These are phyloP conservation scores for Scaptomyza flava DNA, from an alignment of 2,888 invertebrate genomes.

Conservation along the genomic window DNA sequence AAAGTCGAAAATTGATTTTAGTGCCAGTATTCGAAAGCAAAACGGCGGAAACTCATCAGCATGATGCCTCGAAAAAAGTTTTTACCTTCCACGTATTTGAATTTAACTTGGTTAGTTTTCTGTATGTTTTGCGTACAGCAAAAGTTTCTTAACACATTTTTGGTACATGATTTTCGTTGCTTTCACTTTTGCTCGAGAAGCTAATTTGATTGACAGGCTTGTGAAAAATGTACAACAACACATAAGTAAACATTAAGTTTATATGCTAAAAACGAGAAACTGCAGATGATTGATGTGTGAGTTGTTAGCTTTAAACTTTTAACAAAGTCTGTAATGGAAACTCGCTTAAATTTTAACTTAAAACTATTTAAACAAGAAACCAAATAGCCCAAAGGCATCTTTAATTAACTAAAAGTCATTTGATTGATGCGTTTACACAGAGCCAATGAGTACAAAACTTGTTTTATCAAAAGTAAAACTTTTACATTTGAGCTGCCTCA, in stretches of 20 bases:
- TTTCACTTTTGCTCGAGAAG: not conserved
- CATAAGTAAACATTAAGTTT: not conserved
- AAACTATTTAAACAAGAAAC: not conserved
- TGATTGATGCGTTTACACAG: slow-evolving; percentile 5
- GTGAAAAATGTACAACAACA: not conserved
- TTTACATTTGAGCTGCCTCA: not conserved
- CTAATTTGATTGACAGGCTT: not conserved
- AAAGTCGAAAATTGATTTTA: slow-evolving; percentile 58
- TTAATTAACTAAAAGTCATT: not conserved
- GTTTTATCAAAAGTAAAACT: not conserved
- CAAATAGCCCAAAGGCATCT: not conserved
- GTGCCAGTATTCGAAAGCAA: slow-evolving; percentile 6
- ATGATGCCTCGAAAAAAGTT: slow-evolving; percentile 2
- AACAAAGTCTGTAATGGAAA: not conserved
- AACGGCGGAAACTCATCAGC: slow-evolving; percentile 60
- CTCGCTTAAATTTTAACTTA: not conserved
- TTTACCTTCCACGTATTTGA: slow-evolving; percentile 47
- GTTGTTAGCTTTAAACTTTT: too few relatives aligned
- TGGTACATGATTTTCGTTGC: not conserved
- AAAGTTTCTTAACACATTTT: slow-evolving; percentile 12
- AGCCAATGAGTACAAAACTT: slow-evolving; percentile 7
- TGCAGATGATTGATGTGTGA: not conserved
- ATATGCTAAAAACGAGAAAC: too few relatives aligned
- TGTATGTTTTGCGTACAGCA: slow-evolving; percentile 25
- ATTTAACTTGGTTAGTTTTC: slow-evolving; percentile 24